phyloP scores from a whole-genome alignment of 2,797 vertebrate genomes.

The Pteronotus mesoamericanus region DNA sequence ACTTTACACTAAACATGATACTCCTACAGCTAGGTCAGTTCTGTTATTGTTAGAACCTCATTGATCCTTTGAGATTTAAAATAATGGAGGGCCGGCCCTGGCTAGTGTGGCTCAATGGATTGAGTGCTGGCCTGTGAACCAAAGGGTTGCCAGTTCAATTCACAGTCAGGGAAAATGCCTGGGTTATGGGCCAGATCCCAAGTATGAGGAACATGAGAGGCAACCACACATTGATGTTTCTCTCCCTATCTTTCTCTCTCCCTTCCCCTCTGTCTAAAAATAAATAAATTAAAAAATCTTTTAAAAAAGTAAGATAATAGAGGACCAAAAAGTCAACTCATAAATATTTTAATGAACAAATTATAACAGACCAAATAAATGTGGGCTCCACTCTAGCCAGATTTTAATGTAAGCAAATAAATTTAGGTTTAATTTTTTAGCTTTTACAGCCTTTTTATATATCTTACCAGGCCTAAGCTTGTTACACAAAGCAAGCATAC shows the following conservation, averaged over 20 bases:
- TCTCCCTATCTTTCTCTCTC: too few relatives aligned
- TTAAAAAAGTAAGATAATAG: too few relatives aligned
- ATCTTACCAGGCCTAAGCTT: background rate
- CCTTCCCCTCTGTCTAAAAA: too few relatives aligned
- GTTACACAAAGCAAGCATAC: background rate
- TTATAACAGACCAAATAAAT: conserved; percentile 15
- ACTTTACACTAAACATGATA: background rate
- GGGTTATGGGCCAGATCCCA: too few relatives aligned
- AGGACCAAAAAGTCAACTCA: background rate
- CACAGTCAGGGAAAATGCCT: too few relatives aligned
- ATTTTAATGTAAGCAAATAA: conserved; percentile 11
- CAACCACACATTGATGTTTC: too few relatives aligned
- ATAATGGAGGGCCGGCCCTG: too few relatives aligned
- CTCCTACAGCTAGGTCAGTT: background rate
- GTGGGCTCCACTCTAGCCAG: background rate
- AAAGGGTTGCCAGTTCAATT: too few relatives aligned
- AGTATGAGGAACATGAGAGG: too few relatives aligned
- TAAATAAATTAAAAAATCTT: too few relatives aligned
- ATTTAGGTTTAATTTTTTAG: conserved; percentile 42
- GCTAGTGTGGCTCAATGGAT: too few relatives aligned
- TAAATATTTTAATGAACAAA: background rate
- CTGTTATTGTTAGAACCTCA: background rate
- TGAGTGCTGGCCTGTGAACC: too few relatives aligned
- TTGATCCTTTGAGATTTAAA: background rate
- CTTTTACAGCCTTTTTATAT: conserved; percentile 12